Evolutionary conservation across 2,113 vertebrate genomes (phyloP).

Genomic region (Micronisus gabar): DNA sequence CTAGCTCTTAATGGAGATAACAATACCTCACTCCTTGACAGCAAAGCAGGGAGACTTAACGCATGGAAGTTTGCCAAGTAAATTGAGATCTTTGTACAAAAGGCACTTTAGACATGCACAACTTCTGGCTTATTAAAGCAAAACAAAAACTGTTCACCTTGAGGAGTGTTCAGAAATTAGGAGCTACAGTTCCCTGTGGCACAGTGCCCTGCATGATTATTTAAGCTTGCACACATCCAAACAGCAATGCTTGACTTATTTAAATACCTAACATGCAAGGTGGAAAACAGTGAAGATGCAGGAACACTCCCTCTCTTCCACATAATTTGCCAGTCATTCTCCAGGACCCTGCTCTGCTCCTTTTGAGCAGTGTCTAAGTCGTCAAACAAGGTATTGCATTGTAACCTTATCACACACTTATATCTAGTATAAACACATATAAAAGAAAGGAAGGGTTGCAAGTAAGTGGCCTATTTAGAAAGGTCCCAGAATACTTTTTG

Average conservation of each 20-base stretch:
- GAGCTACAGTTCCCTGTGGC: not conserved
- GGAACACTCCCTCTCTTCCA: not conserved
- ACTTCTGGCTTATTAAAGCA: conserved; percentile 41
- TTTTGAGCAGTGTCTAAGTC: not conserved
- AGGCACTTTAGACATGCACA: conserved; percentile 44
- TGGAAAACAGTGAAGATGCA: fast-evolving
- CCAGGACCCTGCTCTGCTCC: not conserved
- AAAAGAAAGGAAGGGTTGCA: not conserved
- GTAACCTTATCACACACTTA: not conserved
- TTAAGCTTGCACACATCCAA: not conserved
- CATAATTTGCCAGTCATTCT: not conserved
- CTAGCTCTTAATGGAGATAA: conserved; percentile 53
- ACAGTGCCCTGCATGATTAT: not conserved
- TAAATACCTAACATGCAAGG: not conserved
- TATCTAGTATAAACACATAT: not conserved
- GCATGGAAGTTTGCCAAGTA: conserved; percentile 49
- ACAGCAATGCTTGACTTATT: not conserved
- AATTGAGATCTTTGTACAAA: conserved; percentile 53
- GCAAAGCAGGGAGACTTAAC: conserved; percentile 15
- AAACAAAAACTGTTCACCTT: conserved; percentile 22
- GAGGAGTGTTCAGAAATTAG: conserved; percentile 17
- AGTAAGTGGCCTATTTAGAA: conserved; percentile 22
- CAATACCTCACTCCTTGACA: conserved; percentile 48
- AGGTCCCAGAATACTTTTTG: conserved; percentile 57
- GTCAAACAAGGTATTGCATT: not conserved